Conservation (phyloP, 2,888 invertebrate species). For the Heteromurus nitidus region DNA sequence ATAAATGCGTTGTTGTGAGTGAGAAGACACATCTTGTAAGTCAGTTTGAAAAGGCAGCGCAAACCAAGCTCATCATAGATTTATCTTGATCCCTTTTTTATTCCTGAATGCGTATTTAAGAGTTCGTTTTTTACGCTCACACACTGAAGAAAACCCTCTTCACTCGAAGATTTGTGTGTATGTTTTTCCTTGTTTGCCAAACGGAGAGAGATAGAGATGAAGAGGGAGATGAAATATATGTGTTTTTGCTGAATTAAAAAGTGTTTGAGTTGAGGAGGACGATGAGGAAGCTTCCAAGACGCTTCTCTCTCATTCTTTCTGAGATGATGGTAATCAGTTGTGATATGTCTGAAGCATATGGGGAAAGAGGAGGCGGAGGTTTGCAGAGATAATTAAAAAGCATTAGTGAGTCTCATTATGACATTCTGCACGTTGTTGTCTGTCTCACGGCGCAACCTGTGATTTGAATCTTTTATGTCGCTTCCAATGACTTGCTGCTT, state of each 20-base stretch:
- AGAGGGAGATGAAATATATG: conserved; percentile 20
- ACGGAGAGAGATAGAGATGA: conserved; percentile 29
- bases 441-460: conserved; percentile 24
- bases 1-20: conserved; percentile 56
- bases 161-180: neutral
- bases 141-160: neutral
- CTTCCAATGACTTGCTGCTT: conserved; percentile 42
- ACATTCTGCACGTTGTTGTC: conserved; percentile 67
- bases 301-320: conserved; percentile 18
- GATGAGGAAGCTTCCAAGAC: conserved; percentile 12
- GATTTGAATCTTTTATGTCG: conserved; percentile 39
- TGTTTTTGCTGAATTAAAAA: conserved; percentile 38
- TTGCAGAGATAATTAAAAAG: conserved; percentile 69
- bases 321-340: conserved; percentile 39
- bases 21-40: conserved; percentile 38
- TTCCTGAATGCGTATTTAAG: conserved; percentile 5
- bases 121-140: neutral
- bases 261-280: conserved; percentile 29
- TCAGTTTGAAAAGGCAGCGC: conserved; percentile 25
- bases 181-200: conserved; percentile 22
- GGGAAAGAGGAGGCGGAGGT: conserved; percentile 35
- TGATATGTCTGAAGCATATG: conserved; percentile 37
- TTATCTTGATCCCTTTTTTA: conserved; percentile 50
- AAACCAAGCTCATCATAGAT: conserved; percentile 33
- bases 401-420: conserved; percentile 70